Evolutionary conservation across 2,888 invertebrate species (phyloP).

Genomic region (Margaritifera margaritifera): DNA sequence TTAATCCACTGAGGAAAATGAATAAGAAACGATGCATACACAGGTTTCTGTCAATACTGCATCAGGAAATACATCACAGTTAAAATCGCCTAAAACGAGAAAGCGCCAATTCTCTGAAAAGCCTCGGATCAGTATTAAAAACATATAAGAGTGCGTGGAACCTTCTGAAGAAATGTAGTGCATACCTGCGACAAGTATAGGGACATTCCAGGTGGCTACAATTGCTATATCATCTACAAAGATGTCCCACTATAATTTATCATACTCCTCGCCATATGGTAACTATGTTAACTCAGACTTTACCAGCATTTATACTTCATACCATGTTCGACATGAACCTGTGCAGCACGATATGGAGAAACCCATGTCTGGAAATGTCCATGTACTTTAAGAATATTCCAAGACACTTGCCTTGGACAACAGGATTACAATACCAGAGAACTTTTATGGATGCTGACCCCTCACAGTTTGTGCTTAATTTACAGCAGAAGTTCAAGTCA

Average conservation of each 20-base stretch:
- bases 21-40: slow-evolving; percentile 44
- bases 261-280: slow-evolving; percentile 25
- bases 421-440: too few species aligned
- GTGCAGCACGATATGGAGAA: slow-evolving; percentile 29
- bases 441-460: too few species aligned
- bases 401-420: not conserved
- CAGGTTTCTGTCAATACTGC: slow-evolving; percentile 28
- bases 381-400: slow-evolving; percentile 21
- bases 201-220: slow-evolving; percentile 23
- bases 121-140: slow-evolving; percentile 93
- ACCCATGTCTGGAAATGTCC: slow-evolving; percentile 31
- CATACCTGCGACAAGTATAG: slow-evolving; percentile 12
- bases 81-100: slow-evolving; percentile 13
- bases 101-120: slow-evolving; percentile 68
- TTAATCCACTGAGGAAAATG: slow-evolving; percentile 38
- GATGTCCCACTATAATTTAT: slow-evolving; percentile 25
- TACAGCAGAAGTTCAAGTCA: slow-evolving; percentile 11
- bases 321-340: slow-evolving; percentile 17
- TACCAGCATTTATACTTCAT: slow-evolving; percentile 47
- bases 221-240: slow-evolving; percentile 9
- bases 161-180: slow-evolving; percentile 11
- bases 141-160: slow-evolving; percentile 78
- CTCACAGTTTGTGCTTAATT: slow-evolving; percentile 18
- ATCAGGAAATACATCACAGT: slow-evolving; percentile 1
- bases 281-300: slow-evolving; percentile 53